A percentile compares a stretch with the other conserved stretches of the same genome.
Evolutionary conservation across 2,797 vertebrate genomes (phyloP).

Genomic region (Sebastes flavidus): DNA sequence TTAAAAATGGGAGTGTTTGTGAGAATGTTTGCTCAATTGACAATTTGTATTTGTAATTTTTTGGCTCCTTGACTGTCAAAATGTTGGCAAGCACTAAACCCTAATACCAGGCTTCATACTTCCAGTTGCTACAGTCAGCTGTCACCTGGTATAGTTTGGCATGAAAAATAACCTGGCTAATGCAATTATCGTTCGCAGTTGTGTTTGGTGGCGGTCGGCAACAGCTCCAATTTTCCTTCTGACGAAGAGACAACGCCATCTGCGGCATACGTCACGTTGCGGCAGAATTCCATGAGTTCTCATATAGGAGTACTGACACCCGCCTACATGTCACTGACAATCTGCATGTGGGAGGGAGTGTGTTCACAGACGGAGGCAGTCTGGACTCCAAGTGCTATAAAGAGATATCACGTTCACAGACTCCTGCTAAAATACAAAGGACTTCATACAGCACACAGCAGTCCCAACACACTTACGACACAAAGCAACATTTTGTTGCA

Average conservation of each 20-base stretch:
- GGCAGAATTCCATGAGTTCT: constrained; percentile 20
- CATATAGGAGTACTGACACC: constrained; percentile 17
- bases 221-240: neutral
- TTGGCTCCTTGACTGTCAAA: neutral
- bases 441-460: neutral
- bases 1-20: neutral
- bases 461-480: neutral
- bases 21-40: neutral
- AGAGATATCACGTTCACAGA: constrained; percentile 7
- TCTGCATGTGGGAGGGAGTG: constrained; percentile 38
- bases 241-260: constrained; percentile 36
- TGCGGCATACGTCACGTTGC: constrained; percentile 41
- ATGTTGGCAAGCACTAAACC: neutral
- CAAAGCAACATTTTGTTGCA: neutral
- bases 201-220: neutral
- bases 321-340: constrained; percentile 36
- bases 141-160: constrained; percentile 1
- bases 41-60: constrained; percentile 2
- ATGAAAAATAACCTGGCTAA: constrained; percentile 9
- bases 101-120: neutral
- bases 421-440: neutral
- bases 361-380: constrained; percentile 35
- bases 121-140: neutral
- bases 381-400: constrained; percentile 26
- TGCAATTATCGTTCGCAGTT: neutral